phyloP scores from a whole-genome alignment of 2,797 vertebrate species.

The Rhinatrema bivittatum region DNA sequence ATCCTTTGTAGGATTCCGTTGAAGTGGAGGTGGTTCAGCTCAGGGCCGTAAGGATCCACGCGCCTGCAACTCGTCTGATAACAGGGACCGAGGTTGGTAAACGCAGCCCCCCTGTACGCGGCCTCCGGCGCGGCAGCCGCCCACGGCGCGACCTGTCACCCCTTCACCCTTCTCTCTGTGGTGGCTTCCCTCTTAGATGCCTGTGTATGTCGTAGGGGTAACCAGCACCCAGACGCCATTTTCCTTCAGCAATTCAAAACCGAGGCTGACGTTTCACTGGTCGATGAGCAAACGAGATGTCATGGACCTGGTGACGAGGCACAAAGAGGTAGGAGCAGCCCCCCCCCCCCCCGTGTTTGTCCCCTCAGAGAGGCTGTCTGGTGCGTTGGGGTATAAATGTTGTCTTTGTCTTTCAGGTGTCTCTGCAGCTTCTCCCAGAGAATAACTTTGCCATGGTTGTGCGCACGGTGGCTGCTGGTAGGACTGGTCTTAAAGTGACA shows the following conservation, averaged over 20 bases:
- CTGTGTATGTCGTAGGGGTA: slow-evolving; percentile 52
- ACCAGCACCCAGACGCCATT: slow-evolving; percentile 52
- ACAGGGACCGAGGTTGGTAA: slow-evolving; percentile 45
- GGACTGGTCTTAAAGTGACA: slow-evolving; percentile 46
- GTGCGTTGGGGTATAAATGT: no score
- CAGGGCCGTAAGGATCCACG: slow-evolving; percentile 46
- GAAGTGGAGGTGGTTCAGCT: slow-evolving; percentile 51
- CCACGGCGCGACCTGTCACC: no score
- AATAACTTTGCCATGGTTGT: slow-evolving; percentile 52
- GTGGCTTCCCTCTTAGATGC: slow-evolving; percentile 54
- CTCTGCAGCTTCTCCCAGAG: slow-evolving; percentile 34
- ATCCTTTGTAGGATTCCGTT: slow-evolving; percentile 47
- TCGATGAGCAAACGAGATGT: slow-evolving; percentile 51
- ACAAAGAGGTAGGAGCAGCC: slow-evolving; percentile 35
- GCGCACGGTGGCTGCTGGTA: slow-evolving; percentile 40
- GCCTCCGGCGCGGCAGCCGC: no score
- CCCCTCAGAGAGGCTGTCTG: no score
- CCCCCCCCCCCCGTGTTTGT: no score
- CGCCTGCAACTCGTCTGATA: slow-evolving; percentile 44
- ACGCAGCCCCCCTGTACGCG: no score
- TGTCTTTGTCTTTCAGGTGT: slow-evolving; percentile 35
- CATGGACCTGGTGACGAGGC: slow-evolving; percentile 45
- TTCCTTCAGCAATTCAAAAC: slow-evolving; percentile 46
- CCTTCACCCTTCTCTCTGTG: background rate
- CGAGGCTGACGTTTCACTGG: slow-evolving; percentile 53